phyloP scores from a whole-genome alignment of 2,797 vertebrate genomes.

The Hypotaenidia philippensis region DNA sequence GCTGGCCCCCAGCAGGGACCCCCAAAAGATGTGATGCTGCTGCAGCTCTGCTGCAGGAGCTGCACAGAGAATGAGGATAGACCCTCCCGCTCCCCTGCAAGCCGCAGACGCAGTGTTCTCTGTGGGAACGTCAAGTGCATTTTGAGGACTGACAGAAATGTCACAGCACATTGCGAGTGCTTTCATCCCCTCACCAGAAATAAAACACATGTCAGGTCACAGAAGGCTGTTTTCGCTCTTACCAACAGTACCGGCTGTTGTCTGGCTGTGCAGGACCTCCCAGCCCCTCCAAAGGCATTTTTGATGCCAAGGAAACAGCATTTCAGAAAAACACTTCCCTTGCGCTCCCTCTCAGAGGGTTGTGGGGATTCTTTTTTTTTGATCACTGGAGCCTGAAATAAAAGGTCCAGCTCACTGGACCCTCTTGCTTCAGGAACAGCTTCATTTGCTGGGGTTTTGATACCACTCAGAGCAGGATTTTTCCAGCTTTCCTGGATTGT shows the following conservation, averaged over 20 bases:
- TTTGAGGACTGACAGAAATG: slow-evolving; percentile 34
- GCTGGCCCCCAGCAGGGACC: not conserved
- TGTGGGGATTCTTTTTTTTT: not conserved
- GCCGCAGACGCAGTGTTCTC: not conserved
- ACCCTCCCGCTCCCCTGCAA: not conserved
- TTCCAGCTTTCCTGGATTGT: slow-evolving; percentile 6
- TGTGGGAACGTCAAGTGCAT: not conserved
- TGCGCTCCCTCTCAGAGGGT: not conserved
- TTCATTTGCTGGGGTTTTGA: slow-evolving; percentile 14
- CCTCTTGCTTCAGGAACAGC: not conserved
- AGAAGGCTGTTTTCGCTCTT: slow-evolving; percentile 24
- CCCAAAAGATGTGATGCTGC: not conserved
- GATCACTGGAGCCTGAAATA: not conserved
- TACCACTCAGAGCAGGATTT: not conserved
- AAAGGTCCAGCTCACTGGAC: not conserved
- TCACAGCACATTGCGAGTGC: not conserved
- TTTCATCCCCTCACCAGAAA: slow-evolving; percentile 50
- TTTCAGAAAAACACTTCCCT: not conserved
- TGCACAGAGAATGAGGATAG: not conserved
- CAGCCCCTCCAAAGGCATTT: slow-evolving; percentile 3
- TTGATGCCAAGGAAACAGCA: not conserved
- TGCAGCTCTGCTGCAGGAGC: not conserved
- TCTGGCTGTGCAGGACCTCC: slow-evolving; percentile 26
- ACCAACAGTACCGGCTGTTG: not conserved
- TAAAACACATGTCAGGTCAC: slow-evolving; percentile 31